These are phyloP conservation scores for Phaethon lepturus DNA, from an alignment of 2,113 vertebrate genomes.

Conservation along the genomic window DNA sequence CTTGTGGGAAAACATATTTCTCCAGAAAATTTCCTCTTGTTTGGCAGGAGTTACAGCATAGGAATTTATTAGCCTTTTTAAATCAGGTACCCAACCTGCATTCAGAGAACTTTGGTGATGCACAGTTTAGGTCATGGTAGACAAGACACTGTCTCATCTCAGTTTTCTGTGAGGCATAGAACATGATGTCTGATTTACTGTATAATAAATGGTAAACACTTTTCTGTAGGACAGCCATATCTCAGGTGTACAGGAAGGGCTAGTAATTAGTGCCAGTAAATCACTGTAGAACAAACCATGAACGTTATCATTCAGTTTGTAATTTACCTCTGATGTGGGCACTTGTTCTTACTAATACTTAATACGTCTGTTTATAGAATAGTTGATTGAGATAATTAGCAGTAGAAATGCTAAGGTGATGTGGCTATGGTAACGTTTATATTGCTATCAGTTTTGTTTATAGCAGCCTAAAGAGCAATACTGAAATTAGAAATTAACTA, in stretches of 20 bases:
- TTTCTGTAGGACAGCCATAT: background rate
- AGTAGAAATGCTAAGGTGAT: conserved; percentile 40
- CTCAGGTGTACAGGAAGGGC: background rate
- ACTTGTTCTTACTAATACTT: conserved; percentile 23
- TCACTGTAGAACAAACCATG: background rate
- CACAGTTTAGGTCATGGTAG: background rate
- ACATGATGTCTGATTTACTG: background rate
- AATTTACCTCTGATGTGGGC: conserved; percentile 56
- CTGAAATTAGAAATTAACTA: conserved; percentile 67
- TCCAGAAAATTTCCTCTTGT: background rate
- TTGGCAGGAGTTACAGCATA: background rate
- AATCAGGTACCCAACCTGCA: background rate
- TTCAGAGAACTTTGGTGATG: background rate
- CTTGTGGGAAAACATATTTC: background rate
- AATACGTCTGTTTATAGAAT: conserved; percentile 59
- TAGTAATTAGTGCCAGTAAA: conserved; percentile 5
- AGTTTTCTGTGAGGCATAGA: background rate
- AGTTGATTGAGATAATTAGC: conserved; percentile 69
- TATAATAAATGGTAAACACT: background rate
- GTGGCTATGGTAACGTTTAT: conserved; percentile 29
- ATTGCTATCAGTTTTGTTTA: conserved; percentile 67
- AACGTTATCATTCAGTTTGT: conserved; percentile 17
- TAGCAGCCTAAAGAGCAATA: conserved; percentile 56
- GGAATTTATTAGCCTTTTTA: background rate
- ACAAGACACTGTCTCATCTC: background rate